A percentile compares a stretch with the other conserved stretches of the same genome.
These are phyloP conservation scores for Drosophila repleta DNA, from an alignment of 1,140 invertebrate genomes.

Conservation along the genomic window DNA sequence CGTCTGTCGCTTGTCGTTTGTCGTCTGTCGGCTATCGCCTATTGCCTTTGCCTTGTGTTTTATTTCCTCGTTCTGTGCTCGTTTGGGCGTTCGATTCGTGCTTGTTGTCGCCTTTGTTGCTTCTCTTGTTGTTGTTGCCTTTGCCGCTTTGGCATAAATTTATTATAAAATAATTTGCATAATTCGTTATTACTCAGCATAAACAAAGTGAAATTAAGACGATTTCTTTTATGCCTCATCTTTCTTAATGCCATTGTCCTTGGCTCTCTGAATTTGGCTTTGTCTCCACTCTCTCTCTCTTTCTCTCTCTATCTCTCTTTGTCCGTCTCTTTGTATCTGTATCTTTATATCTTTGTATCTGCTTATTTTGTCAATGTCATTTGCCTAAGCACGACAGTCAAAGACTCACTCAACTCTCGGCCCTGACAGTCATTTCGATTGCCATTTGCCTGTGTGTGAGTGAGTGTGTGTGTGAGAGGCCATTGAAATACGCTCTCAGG, in stretches of 20 bases:
- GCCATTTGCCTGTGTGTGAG: constrained; percentile 14
- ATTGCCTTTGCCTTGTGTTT: constrained; percentile 55
- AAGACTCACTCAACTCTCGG: constrained; percentile 46
- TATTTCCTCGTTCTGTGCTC: constrained; percentile 68
- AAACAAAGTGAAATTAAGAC: constrained; percentile 83
- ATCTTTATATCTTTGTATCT: constrained; percentile 40
- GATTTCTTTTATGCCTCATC: constrained; percentile 68
- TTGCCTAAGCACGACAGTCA: constrained; percentile 61
- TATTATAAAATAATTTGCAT: constrained; percentile 83
- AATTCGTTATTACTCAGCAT: constrained; percentile 83
- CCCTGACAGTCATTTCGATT: constrained; percentile 40
- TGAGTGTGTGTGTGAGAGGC: not conserved
- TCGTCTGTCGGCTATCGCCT: constrained; percentile 34
- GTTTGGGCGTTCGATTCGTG: constrained; percentile 72
- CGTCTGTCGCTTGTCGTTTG: constrained; percentile 38
- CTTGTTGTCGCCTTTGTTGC: constrained; percentile 1
- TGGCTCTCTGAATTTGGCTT: constrained; percentile 5
- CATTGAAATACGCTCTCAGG: constrained; percentile 23
- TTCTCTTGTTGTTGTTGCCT: constrained; percentile 17
- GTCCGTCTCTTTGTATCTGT: not conserved
- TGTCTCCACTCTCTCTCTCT: constrained; percentile 1
- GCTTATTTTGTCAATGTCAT: constrained; percentile 75
- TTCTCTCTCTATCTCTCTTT: not conserved
- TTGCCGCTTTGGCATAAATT: constrained; percentile 71
- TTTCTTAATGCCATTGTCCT: constrained; percentile 41